Percentiles rank a stretch among this genome's conserved stretches.
phyloP scores from a whole-genome alignment of 2,797 vertebrate species.

The Enoplosus armatus region DNA sequence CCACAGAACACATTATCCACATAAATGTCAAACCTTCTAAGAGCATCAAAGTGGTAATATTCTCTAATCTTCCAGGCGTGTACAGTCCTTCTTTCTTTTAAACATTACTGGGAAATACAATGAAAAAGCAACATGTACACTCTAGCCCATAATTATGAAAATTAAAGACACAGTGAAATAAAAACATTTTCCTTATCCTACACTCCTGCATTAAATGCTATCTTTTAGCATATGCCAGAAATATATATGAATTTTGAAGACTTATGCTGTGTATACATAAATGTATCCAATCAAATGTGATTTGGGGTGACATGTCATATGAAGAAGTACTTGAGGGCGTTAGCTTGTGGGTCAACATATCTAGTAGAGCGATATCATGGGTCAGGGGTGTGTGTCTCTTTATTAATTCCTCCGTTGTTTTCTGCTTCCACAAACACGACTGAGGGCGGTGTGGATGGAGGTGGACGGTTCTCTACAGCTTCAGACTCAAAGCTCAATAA shows the following conservation, averaged over 20 bases:
- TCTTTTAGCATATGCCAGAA: no score
- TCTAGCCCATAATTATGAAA: neutral
- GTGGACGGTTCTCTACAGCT: neutral
- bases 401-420: neutral
- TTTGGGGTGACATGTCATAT: no score
- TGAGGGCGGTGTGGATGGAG: neutral
- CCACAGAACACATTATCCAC: conserved; percentile 13
- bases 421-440: accelerated
- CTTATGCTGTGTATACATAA: no score
- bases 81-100: neutral
- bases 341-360: neutral
- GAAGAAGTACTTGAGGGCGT: no score
- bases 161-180: no score
- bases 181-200: no score
- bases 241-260: no score
- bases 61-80: conserved; percentile 1
- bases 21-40: conserved; percentile 42
- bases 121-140: neutral
- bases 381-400: neutral
- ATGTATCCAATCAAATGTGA: neutral
- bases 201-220: no score
- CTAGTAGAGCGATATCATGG: neutral
- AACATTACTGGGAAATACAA: neutral
- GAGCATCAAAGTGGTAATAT: conserved; percentile 14
- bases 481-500: neutral